Conservation (phyloP, 2,888 invertebrate genomes). For the Macroteleia sp. region DNA sequence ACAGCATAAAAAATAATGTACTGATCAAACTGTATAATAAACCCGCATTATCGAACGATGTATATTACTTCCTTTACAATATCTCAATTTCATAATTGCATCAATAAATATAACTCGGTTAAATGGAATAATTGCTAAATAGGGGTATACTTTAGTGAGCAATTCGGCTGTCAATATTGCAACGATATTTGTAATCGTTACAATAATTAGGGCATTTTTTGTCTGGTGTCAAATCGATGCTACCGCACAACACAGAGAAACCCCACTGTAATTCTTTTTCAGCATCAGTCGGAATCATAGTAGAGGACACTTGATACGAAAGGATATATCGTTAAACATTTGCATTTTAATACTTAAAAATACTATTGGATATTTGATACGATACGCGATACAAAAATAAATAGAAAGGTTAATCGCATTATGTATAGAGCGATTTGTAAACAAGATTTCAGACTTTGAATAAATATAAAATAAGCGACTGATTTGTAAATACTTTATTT, state of each 20-base stretch:
- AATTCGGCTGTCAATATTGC: no score
- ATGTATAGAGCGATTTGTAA: constrained; percentile 35
- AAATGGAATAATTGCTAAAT: no score
- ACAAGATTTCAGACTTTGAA: constrained; percentile 3
- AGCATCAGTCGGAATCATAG: constrained; percentile 11
- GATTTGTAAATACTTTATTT: no score
- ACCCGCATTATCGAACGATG: no score
- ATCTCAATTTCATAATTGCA: no score
- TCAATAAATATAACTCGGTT: no score
- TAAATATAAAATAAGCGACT: neutral
- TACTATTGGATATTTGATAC: constrained; percentile 28
- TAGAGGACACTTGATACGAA: constrained; percentile 53
- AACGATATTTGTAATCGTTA: no score
- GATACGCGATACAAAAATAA: constrained; percentile 15
- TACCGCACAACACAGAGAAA: constrained; percentile 19
- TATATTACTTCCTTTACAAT: no score
- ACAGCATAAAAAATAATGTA: no score
- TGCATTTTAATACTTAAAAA: constrained; percentile 33
- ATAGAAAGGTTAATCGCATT: constrained; percentile 32
- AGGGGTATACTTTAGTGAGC: no score
- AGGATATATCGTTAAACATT: constrained; percentile 37
- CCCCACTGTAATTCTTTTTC: neutral
- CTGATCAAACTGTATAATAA: no score
- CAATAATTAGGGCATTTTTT: no score
- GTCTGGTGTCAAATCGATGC: constrained; percentile 9